Percentiles rank a stretch among this genome's conserved stretches.
These are phyloP conservation scores for Menidia menidia DNA, from an alignment of 2,797 vertebrate species.

Conservation along the genomic window DNA sequence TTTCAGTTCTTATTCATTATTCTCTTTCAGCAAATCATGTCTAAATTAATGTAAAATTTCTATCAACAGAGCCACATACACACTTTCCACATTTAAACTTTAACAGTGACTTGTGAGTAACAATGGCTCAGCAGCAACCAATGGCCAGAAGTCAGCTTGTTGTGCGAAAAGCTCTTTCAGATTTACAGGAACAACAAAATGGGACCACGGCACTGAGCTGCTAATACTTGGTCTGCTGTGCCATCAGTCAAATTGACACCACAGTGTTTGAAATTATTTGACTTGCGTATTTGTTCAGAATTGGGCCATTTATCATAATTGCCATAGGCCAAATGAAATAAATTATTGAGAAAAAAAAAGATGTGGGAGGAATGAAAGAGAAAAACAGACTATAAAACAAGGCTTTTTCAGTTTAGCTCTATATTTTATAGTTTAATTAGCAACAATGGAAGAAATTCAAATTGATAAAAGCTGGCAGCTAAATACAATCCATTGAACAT, in stretches of 20 bases:
- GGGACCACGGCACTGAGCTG: constrained; percentile 36
- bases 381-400: constrained; percentile 8
- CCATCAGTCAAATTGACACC: constrained; percentile 59
- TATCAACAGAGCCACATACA: neutral
- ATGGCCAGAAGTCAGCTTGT: constrained; percentile 15
- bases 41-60: constrained; percentile 10
- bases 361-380: neutral
- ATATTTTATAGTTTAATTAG: constrained; percentile 31
- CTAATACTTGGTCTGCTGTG: constrained; percentile 39
- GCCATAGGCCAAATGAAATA: constrained; percentile 27
- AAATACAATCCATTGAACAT: constrained; percentile 42
- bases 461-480: constrained; percentile 22
- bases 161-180: constrained; percentile 17
- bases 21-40: constrained; percentile 5
- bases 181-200: constrained; percentile 32
- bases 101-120: constrained; percentile 3
- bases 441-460: constrained; percentile 22
- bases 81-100: neutral
- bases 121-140: constrained; percentile 5
- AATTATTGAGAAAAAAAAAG: constrained; percentile 41
- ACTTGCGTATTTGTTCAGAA: constrained; percentile 49
- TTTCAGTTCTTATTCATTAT: neutral
- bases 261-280: constrained; percentile 43
- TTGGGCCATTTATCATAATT: constrained; percentile 59
- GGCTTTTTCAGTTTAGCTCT: constrained; percentile 22